These are phyloP conservation scores for Sinelater perroti DNA, from an alignment of 2,888 invertebrate genomes.

Conservation along the genomic window DNA sequence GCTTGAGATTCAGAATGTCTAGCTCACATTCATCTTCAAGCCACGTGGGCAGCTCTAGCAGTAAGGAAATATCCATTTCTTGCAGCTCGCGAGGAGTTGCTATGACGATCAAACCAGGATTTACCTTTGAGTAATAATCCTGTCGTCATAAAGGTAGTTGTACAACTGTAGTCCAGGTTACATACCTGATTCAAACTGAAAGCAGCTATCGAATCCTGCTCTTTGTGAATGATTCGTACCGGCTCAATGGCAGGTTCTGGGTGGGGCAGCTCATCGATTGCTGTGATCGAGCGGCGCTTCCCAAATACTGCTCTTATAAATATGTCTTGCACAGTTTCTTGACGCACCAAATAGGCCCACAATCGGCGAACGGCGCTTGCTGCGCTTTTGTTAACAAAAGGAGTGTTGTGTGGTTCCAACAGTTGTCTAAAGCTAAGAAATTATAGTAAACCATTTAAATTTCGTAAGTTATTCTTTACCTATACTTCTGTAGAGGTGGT, in stretches of 20 bases:
- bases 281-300: conserved; percentile 70
- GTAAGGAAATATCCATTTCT: conserved; percentile 94
- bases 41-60: conserved; percentile 92
- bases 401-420: conserved; percentile 92
- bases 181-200: conserved; percentile 93
- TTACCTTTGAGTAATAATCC: conserved; percentile 64
- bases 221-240: conserved; percentile 96
- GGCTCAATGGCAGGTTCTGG: conserved; percentile 71
- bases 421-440: conserved; percentile 72
- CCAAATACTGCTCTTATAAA: conserved; percentile 96
- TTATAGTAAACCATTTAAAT: conserved; percentile 12
- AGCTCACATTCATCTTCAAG: conserved; percentile 97
- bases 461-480: conserved; percentile 56
- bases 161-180: not conserved
- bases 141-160: conserved; percentile 28
- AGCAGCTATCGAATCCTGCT: conserved; percentile 96
- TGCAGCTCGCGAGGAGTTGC: conserved; percentile 97
- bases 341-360: conserved; percentile 93
- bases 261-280: conserved; percentile 63
- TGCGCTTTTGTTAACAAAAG: conserved; percentile 80
- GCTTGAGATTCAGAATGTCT: conserved; percentile 86
- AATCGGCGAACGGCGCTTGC: conserved; percentile 82
- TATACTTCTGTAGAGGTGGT: conserved; percentile 92
- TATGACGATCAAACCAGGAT: conserved; percentile 84
- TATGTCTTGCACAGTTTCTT: conserved; percentile 90